A percentile compares a stretch with the other conserved stretches of the same genome.
These are phyloP conservation scores for Gortyna flavago DNA, from an alignment of 2,888 invertebrate species.

Conservation along the genomic window DNA sequence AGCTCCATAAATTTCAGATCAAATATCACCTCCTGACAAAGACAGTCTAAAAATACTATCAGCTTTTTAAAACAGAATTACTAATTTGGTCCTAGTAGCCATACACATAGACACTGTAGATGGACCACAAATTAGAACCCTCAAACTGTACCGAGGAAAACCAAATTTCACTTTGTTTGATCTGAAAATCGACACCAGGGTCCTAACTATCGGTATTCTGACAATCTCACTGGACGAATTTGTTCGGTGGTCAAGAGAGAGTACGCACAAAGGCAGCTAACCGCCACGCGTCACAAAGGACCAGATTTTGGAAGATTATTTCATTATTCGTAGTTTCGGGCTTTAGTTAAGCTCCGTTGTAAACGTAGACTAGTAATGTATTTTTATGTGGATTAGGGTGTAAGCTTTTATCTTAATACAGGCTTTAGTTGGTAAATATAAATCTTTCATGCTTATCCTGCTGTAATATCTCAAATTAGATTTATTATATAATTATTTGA, in stretches of 20 bases:
- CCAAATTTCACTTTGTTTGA: constrained; percentile 26
- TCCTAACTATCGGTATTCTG: constrained; percentile 9
- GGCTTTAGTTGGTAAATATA: constrained; percentile 31
- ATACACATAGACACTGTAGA: neutral
- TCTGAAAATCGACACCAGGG: constrained; percentile 17
- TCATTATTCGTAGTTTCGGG: constrained; percentile 26
- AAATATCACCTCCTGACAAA: neutral
- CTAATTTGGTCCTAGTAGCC: neutral
- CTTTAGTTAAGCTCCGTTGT: constrained; percentile 28
- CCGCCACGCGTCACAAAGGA: constrained; percentile 35
- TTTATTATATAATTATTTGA: constrained; percentile 12
- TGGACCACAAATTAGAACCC: neutral
- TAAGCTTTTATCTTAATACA: constrained; percentile 26
- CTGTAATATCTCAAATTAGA: constrained; percentile 3
- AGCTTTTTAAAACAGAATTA: neutral
- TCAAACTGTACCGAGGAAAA: constrained; percentile 5
- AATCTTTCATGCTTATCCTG: constrained; percentile 39
- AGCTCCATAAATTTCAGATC: neutral
- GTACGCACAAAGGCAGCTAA: constrained; percentile 15
- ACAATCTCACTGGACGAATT: constrained; percentile 1
- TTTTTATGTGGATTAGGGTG: constrained; percentile 39
- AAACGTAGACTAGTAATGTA: constrained; percentile 27
- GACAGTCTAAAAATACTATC: neutral
- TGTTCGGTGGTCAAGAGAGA: constrained; percentile 26
- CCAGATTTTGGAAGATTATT: constrained; percentile 41